phyloP scores from a whole-genome alignment of 2,888 invertebrate species.

The Carabus problematicus region DNA sequence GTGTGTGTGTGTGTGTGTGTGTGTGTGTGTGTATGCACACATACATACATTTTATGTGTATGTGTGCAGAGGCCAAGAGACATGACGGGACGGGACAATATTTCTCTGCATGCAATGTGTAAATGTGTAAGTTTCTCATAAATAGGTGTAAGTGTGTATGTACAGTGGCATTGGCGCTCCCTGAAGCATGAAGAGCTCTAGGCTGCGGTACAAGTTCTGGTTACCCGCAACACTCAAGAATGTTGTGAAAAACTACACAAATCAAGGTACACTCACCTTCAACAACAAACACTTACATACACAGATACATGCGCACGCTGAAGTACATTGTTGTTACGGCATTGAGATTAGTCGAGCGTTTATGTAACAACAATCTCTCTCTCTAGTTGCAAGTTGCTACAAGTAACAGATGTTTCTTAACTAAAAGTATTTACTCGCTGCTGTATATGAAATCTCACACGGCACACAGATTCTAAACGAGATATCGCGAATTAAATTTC shows the following conservation, averaged over 20 bases:
- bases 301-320: neutral
- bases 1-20: too few species aligned
- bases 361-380: too few species aligned
- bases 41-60: too few species aligned
- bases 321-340: neutral
- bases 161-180: constrained; percentile 54
- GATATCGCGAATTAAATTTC: too few species aligned
- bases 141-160: neutral
- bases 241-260: constrained; percentile 46
- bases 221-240: constrained; percentile 51
- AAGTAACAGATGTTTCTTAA: neutral
- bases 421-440: neutral
- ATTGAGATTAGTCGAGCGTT: neutral
- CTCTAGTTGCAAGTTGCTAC: neutral
- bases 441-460: too few species aligned
- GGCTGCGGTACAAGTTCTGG: constrained; percentile 49
- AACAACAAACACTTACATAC: constrained; percentile 8
- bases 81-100: too few species aligned
- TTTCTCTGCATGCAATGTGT: neutral
- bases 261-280: constrained; percentile 40
- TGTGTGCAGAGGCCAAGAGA: too few species aligned
- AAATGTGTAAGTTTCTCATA: neutral
- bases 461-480: too few species aligned
- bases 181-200: constrained; percentile 50
- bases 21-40: too few species aligned